Percentiles rank a stretch among this genome's conserved stretches.
phyloP scores from a whole-genome alignment of 2,113 vertebrate genomes.

The Oriolus oriolus region DNA sequence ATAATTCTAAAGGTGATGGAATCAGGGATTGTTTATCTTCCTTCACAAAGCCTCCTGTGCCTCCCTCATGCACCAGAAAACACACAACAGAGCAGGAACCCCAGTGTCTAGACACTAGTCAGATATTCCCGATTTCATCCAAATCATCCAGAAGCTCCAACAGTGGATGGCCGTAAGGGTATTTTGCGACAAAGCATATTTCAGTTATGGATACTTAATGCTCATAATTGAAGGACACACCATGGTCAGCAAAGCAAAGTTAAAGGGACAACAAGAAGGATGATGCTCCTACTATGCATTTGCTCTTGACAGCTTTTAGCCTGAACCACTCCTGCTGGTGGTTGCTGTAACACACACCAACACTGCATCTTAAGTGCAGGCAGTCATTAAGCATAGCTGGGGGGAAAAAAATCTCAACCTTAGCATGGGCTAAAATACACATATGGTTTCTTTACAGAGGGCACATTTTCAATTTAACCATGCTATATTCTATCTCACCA shows the following conservation, averaged over 20 bases:
- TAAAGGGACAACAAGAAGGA: neutral
- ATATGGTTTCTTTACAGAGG: neutral
- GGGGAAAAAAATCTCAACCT: neutral
- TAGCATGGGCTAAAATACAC: neutral
- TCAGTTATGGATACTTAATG: neutral
- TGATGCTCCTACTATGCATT: neutral
- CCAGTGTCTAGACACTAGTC: neutral
- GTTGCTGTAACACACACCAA: neutral
- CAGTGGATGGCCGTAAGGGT: accelerated
- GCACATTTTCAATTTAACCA: neutral
- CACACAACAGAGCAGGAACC: neutral
- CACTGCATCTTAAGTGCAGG: neutral
- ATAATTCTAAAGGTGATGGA: neutral
- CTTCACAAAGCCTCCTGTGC: neutral
- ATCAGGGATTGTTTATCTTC: neutral
- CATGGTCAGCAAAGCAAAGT: neutral
- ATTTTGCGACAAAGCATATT: neutral
- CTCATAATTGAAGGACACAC: neutral
- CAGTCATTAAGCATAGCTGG: neutral
- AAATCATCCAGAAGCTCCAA: neutral
- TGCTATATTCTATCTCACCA: neutral
- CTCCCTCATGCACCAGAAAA: neutral
- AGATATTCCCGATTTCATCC: neutral
- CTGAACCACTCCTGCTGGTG: neutral
- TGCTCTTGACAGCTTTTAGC: neutral